Base-by-base conservation (phyloP, 2,888 invertebrate species). In the Aspidiotus rigidus region DNA sequence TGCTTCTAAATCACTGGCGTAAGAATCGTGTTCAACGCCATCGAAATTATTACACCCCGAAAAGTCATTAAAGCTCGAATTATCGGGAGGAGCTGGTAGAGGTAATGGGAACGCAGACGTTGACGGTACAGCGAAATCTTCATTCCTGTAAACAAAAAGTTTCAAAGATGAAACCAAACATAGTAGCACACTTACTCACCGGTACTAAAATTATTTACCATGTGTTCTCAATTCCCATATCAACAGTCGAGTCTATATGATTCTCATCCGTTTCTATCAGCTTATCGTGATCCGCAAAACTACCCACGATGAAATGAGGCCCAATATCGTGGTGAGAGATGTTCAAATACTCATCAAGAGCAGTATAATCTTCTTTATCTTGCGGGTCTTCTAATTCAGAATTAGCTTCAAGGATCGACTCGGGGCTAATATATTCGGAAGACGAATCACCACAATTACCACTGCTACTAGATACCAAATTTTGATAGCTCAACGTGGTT, bases 161-260 rank as follows among this genome's bases (percentile, higher is more conserved):
- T 28, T 28, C 28, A 28, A 28, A 28, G 28, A 5, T 28, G 28
- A 28, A 28, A 28, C 28, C 28, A 28, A 1, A 28, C 5, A 28
- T 28, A 28, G 1, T n/a, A 49, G 6, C 49, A 13, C 49, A 2
- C 49, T 11, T 11, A 49, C 1, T 3, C 49, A 49, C 49, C 49
- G n/a, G 49, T 49, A 13, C 11, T 13, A 3, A 6, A n/a, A 49
- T 49, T 49, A 60, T 71, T 69, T 56, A 78, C 80, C 80, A 80
- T 69, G 79, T 78, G 73, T 79, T 79, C 75, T 80, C 80, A 72
- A 80, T 77, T 69, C 79, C 80, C 80, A 80, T 80, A 60, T 67
- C 67, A 49, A n/a, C 49, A 11, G 49, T 55, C 9, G 67, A 49
- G 57, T 67, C 60, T n/a, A 60, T 49, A 16, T 39, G 17, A 41